A percentile compares a stretch with the other conserved stretches of the same genome.
phyloP scores from a whole-genome alignment of 2,113 vertebrate genomes.

The Nesogale talazaci region DNA sequence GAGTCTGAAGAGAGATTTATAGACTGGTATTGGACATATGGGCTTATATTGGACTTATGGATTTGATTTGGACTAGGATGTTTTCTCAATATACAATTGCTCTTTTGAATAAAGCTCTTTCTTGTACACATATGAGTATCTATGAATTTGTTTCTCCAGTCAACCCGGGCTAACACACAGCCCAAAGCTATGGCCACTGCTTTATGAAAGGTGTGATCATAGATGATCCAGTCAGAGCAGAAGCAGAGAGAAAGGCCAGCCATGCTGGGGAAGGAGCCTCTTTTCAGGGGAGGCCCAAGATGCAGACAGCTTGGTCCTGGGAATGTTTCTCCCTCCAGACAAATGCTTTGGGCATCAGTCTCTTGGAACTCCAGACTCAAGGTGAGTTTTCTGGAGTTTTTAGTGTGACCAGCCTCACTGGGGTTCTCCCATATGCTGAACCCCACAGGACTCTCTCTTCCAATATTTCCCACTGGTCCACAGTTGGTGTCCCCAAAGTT shows the following conservation, averaged over 20 bases:
- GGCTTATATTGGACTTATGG: too few species aligned
- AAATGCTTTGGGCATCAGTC: neutral
- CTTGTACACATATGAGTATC: too few species aligned
- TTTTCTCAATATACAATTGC: too few species aligned
- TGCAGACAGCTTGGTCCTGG: neutral
- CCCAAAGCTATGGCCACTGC: neutral
- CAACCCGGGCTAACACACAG: too few species aligned
- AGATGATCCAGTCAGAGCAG: neutral
- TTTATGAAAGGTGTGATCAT: neutral
- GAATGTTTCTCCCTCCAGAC: neutral
- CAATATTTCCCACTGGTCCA: neutral
- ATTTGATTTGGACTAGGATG: too few species aligned
- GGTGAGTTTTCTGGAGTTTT: neutral
- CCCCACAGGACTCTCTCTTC: neutral
- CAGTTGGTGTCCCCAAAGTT: neutral
- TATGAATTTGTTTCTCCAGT: too few species aligned
- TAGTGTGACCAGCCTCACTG: neutral
- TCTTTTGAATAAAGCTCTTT: too few species aligned
- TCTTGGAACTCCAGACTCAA: neutral
- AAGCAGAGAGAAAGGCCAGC: neutral
- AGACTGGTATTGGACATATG: too few species aligned
- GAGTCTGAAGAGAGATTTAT: too few species aligned
- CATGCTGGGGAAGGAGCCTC: neutral
- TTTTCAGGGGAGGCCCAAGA: neutral
- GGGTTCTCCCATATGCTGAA: rapidly evolving